Base-by-base conservation (phyloP, 2,888 invertebrate genomes). In the Papilio demoleus region DNA sequence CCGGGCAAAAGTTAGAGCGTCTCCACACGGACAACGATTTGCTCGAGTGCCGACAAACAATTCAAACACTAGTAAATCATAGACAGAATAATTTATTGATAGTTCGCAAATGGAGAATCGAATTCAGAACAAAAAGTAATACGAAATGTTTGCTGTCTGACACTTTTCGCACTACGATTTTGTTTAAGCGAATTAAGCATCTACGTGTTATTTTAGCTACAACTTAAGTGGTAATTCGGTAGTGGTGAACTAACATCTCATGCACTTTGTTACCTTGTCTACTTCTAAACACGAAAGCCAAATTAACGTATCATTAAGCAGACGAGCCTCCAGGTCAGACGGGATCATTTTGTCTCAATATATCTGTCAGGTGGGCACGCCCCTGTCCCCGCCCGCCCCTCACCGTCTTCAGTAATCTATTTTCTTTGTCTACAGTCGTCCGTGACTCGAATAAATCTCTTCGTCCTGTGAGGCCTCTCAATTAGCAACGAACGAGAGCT, bases 11-110 rank as follows among this genome's bases (percentile, higher is more conserved):
- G 68, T 63, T 34, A 36, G 62, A 62, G 62, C 56, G 56, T 56
- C 68, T 64, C 59, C 24, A 31, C 38, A 34, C 27, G 19, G 38
- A 64, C 31, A 64, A 64, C 64, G 68, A 59, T 64, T 68, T 50
- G 27, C 22, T 64, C n/a, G 27, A 64, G 68, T 58, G 34, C 63
- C 24, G 34, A 58, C 63, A 59, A 64, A 68, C 68, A 50, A 59
- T 64, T 64, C 36, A 22, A 47, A 50, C 12, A 50, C 24, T 59
- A 63, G 47, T 64, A 68, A 64, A 64, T 68, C 63, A 68, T 68
- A 58, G n/a, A 17, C 24, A 19, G 59, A 47, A 59, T 68, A 47
- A 68, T 64, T 64, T 68, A 68, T 64, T 56, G 63, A 63, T 64
- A 68, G 56, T 59, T 64, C 24, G 47, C 63, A 59, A 64, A 63